Percentiles rank a stretch among this genome's conserved stretches.
Conservation (phyloP, 2,888 invertebrate genomes). For the Globia sparganii region DNA sequence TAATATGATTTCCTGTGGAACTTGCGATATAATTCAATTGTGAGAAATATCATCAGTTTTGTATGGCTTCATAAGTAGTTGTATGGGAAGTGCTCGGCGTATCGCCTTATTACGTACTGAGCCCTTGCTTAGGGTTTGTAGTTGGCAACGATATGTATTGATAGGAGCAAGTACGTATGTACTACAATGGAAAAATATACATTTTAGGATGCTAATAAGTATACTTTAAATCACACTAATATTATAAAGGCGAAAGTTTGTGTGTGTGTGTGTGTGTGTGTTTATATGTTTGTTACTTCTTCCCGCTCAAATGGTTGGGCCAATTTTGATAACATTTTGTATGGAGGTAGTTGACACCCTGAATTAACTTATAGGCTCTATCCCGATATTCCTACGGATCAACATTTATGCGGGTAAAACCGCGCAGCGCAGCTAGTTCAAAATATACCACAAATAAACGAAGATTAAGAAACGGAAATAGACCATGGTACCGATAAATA, state of each 20-base stretch:
- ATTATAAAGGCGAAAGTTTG: no score
- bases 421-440: no score
- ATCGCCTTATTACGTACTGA: conserved; percentile 50
- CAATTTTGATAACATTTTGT: no score
- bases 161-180: background rate
- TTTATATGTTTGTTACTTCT: no score
- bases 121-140: conserved; percentile 27
- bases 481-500: background rate
- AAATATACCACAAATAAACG: background rate
- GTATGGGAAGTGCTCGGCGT: conserved; percentile 52
- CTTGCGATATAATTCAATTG: conserved; percentile 55
- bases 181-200: background rate
- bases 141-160: background rate
- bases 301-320: no score
- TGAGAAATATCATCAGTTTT: conserved; percentile 51
- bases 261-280: no score
- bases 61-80: conserved; percentile 55
- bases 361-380: no score
- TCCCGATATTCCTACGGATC: no score
- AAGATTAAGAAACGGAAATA: background rate
- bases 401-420: no score
- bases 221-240: background rate
- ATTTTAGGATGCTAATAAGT: background rate
- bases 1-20: conserved; percentile 54
- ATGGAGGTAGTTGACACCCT: no score